A percentile compares a stretch with the other conserved stretches of the same genome.
phyloP scores from a whole-genome alignment of 2,797 vertebrate genomes.

The Eospalax fontanierii region DNA sequence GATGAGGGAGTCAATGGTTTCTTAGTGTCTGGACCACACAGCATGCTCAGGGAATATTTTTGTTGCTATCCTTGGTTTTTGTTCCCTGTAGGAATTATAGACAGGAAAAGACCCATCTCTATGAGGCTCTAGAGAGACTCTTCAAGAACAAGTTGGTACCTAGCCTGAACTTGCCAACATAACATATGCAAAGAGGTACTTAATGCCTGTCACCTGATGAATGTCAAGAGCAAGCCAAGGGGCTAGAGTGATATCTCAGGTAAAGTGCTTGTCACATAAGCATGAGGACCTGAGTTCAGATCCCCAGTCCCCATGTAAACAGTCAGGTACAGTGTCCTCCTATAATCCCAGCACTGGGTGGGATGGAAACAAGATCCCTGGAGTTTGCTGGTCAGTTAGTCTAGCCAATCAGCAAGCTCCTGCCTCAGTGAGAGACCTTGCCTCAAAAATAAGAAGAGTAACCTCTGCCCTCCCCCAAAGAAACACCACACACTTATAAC shows the following conservation, averaged over 20 bases:
- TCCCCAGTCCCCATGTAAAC: not conserved
- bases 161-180: not conserved
- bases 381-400: too few species aligned
- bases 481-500: too few species aligned
- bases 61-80: not conserved
- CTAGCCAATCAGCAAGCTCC: too few species aligned
- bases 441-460: not conserved
- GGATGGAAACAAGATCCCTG: not conserved
- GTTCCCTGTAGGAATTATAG: not conserved
- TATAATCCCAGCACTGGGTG: not conserved
- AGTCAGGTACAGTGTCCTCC: not conserved
- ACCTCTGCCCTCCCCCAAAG: not conserved
- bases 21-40: not conserved
- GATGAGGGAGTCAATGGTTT: not conserved
- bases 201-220: not conserved
- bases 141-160: not conserved
- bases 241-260: not conserved
- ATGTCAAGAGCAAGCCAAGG: not conserved
- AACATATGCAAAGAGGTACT: not conserved
- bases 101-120: not conserved
- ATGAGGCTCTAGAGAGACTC: not conserved
- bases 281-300: not conserved
- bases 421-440: too few species aligned
- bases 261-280: not conserved
- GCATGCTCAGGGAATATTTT: not conserved